These are phyloP conservation scores for Platichthys flesus DNA, from an alignment of 2,113 vertebrate species.

Conservation along the genomic window DNA sequence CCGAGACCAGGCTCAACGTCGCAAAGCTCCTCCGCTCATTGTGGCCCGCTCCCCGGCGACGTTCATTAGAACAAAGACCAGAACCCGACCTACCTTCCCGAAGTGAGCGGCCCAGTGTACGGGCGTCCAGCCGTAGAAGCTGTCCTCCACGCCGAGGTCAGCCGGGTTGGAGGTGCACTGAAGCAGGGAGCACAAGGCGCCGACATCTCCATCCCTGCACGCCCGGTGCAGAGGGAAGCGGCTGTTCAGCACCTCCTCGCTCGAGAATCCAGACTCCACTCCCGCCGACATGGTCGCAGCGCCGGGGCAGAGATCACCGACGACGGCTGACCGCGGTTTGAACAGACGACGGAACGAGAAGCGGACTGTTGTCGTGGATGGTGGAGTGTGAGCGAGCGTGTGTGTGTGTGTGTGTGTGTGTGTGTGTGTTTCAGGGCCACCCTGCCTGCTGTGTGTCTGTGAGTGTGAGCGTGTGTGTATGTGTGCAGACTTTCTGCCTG, in stretches of 20 bases:
- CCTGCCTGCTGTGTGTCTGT: background rate
- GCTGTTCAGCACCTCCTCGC: conserved; percentile 92
- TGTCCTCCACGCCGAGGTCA: conserved; percentile 89
- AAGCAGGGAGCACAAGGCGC: conserved; percentile 87
- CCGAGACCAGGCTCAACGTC: conserved; percentile 44
- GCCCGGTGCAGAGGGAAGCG: conserved; percentile 97
- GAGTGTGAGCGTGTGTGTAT: background rate
- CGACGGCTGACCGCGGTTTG: background rate
- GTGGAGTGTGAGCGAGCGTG: background rate
- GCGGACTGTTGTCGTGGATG: background rate
- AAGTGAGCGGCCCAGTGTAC: conserved; percentile 98
- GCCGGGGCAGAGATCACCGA: background rate
- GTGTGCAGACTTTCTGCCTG: conserved; percentile 64
- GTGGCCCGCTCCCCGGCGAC: too few relatives aligned
- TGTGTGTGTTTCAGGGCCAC: too few relatives aligned
- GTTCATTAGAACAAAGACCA: background rate
- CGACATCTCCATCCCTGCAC: conserved; percentile 94
- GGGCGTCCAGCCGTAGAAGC: conserved; percentile 97
- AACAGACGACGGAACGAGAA: background rate
- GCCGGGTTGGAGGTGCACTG: conserved; percentile 80
- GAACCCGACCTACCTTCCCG: conserved; percentile 89
- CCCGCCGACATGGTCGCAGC: conserved; percentile 79
- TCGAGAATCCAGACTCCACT: conserved; percentile 93
- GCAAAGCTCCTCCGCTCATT: background rate
- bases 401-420: background rate